Conservation (phyloP, 2,113 vertebrate species). For the Casuarius casuarius region DNA sequence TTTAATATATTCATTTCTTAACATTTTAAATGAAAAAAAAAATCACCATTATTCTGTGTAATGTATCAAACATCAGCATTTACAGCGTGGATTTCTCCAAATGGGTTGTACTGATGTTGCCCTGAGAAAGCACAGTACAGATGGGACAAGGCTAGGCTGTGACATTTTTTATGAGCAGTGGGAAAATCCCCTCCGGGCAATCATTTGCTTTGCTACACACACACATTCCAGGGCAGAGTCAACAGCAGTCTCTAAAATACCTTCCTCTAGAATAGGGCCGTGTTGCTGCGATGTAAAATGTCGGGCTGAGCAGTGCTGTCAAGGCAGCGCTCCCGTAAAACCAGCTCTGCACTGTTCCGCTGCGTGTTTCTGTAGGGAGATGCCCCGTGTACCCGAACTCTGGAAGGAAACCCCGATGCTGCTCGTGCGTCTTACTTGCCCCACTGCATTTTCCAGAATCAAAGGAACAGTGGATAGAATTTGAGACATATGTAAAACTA, state of each 20-base stretch:
- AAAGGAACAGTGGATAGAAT: background rate
- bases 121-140: constrained; percentile 55
- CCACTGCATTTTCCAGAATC: background rate
- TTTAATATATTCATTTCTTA: constrained; percentile 31
- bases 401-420: background rate
- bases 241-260: constrained; percentile 36
- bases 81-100: constrained; percentile 36
- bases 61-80: constrained; percentile 40
- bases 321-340: background rate
- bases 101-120: constrained; percentile 35
- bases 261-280: constrained; percentile 9
- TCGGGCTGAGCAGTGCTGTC: background rate
- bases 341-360: background rate
- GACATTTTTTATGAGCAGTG: constrained; percentile 72
- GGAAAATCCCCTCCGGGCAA: constrained; percentile 74
- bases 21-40: constrained; percentile 9
- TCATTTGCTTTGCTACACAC: constrained; percentile 71
- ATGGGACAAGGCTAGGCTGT: constrained; percentile 59
- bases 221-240: constrained; percentile 61
- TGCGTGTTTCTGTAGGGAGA: background rate
- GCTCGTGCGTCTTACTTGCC: background rate
- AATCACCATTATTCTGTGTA: background rate
- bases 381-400: background rate
- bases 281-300: constrained; percentile 3
- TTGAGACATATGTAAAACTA: background rate